Base-by-base conservation (phyloP, 2,113 vertebrate species). In the Brachirus orientalis region DNA sequence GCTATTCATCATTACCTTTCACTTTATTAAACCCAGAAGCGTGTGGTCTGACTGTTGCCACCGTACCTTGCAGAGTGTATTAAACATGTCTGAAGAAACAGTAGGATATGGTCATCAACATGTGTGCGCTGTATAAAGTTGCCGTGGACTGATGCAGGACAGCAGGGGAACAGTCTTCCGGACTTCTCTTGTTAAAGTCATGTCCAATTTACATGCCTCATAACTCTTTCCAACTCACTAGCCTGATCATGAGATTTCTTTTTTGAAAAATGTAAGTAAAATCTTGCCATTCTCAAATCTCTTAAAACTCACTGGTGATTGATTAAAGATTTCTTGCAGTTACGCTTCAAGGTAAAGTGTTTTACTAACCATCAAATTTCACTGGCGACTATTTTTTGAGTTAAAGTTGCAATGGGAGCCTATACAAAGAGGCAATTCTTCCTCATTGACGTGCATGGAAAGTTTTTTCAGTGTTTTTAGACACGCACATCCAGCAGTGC, bases 11-110 rank as follows among this genome's bases (percentile, higher is more conserved):
- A 85, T 68, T 65, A 63, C 64, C 2, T 53, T 17, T 50, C 3
- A 2, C 63, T 75, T 80, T 75, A 78, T 84, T 76, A 72, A 79
- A 81, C 83, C 48, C 74, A 76, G 48, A 69, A 60, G 58, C 60
- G 79, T 79, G 87, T 72, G 84, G 75, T 72, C 70, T 14, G 62
- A 47, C 51, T 70, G 54, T 80, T 82, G 75, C 82, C 53, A 72
- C 71, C 60, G 53, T n/a, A 67, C 46, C 63, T 6, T 70, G 61
- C 47, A 33, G 46, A 58, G 69, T 44, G n/a, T n/a, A n/a, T n/a
- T 28, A 60, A 77, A 63, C 72, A 69, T 55, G 79, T 72, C 63
- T 37, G 63, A 65, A 58, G 71, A 72, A 78, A 77, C 64, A 19
- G 73, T 20, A 7, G 52, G 66, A 77, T 17, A 63, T 11, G 58